A percentile compares a stretch with the other conserved stretches of the same genome.
These are phyloP conservation scores for Smutsia gigantea DNA, from an alignment of 2,797 vertebrate genomes.

Conservation along the genomic window DNA sequence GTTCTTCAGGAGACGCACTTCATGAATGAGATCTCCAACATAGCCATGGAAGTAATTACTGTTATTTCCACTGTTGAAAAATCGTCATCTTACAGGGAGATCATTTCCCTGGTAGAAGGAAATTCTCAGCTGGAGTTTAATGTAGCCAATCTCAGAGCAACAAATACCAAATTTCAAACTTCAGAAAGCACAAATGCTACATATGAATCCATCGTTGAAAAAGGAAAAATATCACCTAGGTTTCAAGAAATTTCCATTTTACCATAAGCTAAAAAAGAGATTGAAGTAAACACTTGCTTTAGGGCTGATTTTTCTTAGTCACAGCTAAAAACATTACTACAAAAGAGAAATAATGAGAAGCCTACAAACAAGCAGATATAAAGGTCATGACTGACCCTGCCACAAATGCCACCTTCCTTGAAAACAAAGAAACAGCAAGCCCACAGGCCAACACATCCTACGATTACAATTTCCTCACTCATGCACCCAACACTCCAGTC, in stretches of 20 bases:
- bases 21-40: background rate
- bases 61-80: background rate
- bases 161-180: slow-evolving; percentile 36
- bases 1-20: background rate
- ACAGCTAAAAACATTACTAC: background rate
- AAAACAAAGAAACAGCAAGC: background rate
- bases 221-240: background rate
- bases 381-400: background rate
- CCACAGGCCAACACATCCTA: background rate
- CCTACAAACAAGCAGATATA: background rate
- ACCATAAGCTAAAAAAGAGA: background rate
- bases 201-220: background rate
- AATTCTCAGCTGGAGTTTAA: slow-evolving; percentile 39
- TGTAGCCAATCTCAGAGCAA: background rate
- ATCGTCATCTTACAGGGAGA: background rate
- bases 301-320: background rate
- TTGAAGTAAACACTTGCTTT: background rate
- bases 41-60: background rate
- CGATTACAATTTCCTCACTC: background rate
- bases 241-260: background rate
- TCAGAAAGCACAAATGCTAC: background rate
- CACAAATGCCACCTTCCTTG: background rate
- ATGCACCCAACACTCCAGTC: background rate
- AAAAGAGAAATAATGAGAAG: background rate
- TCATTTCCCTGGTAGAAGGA: background rate